These are phyloP conservation scores for Lasioglossum villosulum DNA, from an alignment of 2,888 invertebrate genomes.

Conservation along the genomic window DNA sequence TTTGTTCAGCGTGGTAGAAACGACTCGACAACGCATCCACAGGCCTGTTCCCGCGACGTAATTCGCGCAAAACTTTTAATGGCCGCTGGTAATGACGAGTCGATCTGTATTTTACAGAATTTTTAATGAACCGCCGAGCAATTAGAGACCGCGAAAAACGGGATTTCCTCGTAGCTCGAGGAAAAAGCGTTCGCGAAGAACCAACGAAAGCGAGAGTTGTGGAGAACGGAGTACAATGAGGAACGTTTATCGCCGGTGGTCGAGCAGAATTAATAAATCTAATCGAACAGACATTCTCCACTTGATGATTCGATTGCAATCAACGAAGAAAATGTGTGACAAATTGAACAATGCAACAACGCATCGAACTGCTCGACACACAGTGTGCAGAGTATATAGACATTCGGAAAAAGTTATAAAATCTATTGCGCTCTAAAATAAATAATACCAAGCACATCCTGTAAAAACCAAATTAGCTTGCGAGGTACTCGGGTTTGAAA, in stretches of 20 bases:
- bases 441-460: too few relatives aligned
- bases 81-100: constrained; percentile 6
- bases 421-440: too few relatives aligned
- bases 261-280: constrained; percentile 33
- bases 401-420: too few relatives aligned
- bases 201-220: neutral
- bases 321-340: too few relatives aligned
- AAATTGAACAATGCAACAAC: too few relatives aligned
- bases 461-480: too few relatives aligned
- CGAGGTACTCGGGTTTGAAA: too few relatives aligned
- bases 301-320: neutral
- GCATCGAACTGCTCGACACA: too few relatives aligned
- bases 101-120: constrained; percentile 32
- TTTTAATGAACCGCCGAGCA: constrained; percentile 42
- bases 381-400: too few relatives aligned
- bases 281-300: neutral
- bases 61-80: constrained; percentile 8
- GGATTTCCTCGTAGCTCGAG: neutral
- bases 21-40: neutral
- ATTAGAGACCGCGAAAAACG: constrained; percentile 23
- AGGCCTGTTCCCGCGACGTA: neutral
- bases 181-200: neutral
- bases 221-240: neutral
- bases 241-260: neutral
- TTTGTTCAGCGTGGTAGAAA: neutral